These are phyloP conservation scores for Cydia amplana DNA, from an alignment of 1,140 invertebrate genomes.

Conservation along the genomic window DNA sequence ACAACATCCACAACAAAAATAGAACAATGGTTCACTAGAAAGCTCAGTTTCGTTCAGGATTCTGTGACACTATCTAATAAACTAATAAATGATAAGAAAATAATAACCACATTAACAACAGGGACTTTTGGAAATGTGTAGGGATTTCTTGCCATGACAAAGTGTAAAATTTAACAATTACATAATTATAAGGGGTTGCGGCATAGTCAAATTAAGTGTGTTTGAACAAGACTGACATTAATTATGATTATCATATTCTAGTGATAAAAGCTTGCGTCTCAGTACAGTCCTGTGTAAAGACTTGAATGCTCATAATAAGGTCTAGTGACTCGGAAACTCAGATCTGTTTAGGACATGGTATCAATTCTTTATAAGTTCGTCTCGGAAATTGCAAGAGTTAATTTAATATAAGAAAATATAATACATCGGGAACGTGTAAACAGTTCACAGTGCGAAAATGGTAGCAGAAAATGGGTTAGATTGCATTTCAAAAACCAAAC, in stretches of 20 bases:
- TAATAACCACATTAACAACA: conserved; percentile 38
- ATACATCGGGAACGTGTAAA: conserved; percentile 51
- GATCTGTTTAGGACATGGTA: conserved; percentile 31
- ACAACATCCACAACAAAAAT: conserved; percentile 58
- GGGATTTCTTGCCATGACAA: conserved; percentile 44
- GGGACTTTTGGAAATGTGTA: conserved; percentile 36
- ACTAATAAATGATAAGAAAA: conserved; percentile 48
- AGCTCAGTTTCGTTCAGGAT: conserved; percentile 73
- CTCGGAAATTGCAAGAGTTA: conserved; percentile 51
- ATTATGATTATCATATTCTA: conserved; percentile 28
- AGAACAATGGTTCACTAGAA: conserved; percentile 55
- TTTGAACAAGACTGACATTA: conserved; percentile 23
- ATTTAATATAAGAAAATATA: conserved; percentile 58
- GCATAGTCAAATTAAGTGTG: conserved; percentile 27
- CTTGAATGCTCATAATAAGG: conserved; percentile 27
- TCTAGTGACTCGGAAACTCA: conserved; percentile 31
- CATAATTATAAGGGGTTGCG: conserved; percentile 12
- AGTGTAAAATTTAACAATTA: conserved; percentile 35
- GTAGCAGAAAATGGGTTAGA: conserved; percentile 65
- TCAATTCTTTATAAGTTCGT: conserved; percentile 68
- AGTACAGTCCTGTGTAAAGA: conserved; percentile 46
- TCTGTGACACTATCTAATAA: conserved; percentile 72
- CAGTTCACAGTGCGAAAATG: conserved; percentile 63
- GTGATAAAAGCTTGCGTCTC: conserved; percentile 61
- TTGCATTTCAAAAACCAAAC: conserved; percentile 44